These are phyloP conservation scores for Xiphophorus hellerii DNA, from an alignment of 2,113 vertebrate species.

Conservation along the genomic window DNA sequence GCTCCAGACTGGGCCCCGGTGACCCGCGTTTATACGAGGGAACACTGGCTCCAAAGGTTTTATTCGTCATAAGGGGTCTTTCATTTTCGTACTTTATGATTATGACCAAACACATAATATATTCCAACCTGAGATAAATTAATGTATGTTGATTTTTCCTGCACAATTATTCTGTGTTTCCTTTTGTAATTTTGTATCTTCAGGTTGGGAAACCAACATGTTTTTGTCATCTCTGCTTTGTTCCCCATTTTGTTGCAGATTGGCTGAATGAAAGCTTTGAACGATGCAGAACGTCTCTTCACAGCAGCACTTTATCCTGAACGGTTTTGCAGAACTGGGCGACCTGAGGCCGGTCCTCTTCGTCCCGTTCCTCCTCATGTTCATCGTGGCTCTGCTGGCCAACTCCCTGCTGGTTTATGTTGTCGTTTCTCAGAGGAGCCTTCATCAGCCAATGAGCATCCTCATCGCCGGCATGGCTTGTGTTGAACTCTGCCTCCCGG, in stretches of 20 bases:
- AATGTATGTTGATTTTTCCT: no score
- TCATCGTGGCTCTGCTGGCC: not conserved
- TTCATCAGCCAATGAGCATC: slow-evolving; percentile 47
- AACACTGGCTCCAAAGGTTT: no score
- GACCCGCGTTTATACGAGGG: no score
- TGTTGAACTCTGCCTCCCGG: slow-evolving; percentile 27
- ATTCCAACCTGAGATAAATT: no score
- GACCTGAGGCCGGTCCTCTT: slow-evolving; percentile 42
- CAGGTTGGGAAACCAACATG: no score
- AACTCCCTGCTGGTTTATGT: slow-evolving; percentile 23
- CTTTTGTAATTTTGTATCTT: not conserved
- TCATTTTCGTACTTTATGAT: no score
- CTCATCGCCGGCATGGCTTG: slow-evolving; percentile 34
- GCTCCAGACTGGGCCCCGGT: no score
- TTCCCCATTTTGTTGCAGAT: slow-evolving; percentile 3
- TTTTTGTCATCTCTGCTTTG: not conserved
- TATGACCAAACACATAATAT: no score
- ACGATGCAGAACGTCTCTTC: slow-evolving; percentile 25
- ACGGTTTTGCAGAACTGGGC: slow-evolving; percentile 21
- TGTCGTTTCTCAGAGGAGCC: slow-evolving; percentile 18
- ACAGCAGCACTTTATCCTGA: slow-evolving; percentile 18
- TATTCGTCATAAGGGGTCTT: no score
- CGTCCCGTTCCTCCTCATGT: slow-evolving; percentile 23
- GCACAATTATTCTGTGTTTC: not conserved
- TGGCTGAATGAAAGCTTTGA: not conserved